Conservation (phyloP, 53 echinoderm and acorn worm genomes). For the Apostichopus leukothele region DNA sequence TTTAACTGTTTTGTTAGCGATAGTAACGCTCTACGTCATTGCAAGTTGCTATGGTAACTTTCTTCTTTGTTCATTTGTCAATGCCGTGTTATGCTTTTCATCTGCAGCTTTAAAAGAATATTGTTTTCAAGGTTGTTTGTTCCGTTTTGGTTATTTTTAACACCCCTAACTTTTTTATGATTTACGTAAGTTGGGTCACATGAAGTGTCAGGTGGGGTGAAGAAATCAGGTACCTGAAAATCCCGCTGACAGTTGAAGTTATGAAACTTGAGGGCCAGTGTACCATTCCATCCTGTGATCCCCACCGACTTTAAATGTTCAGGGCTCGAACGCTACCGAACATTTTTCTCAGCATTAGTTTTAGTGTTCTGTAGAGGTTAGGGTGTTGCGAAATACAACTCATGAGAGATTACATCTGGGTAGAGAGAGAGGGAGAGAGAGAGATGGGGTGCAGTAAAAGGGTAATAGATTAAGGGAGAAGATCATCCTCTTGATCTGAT, state of each 20-base stretch:
- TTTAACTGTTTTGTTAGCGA: not conserved
- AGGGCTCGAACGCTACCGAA: no score
- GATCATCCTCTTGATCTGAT: no score
- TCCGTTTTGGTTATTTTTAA: no score
- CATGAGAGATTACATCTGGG: no score
- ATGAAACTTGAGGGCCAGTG: constrained; percentile 23
- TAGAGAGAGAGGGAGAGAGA: no score
- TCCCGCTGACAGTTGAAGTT: not conserved
- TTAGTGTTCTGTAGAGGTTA: no score
- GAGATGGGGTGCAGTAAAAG: no score
- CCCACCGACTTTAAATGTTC: not conserved
- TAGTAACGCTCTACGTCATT: not conserved
- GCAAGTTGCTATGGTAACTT: not conserved
- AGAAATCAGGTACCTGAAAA: not conserved
- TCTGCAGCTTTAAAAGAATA: not conserved
- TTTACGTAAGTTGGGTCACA: not conserved
- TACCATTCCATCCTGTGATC: not conserved
- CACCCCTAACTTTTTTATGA: no score
- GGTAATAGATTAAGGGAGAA: no score
- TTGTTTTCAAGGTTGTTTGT: not conserved
- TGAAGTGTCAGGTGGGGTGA: constrained; percentile 22
- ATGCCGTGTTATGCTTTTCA: no score
- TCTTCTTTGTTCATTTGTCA: not conserved
- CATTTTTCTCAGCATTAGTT: no score
- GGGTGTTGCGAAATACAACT: no score